Base-by-base conservation (phyloP, 1,140 invertebrate species). In the Glossosoma conforme region DNA sequence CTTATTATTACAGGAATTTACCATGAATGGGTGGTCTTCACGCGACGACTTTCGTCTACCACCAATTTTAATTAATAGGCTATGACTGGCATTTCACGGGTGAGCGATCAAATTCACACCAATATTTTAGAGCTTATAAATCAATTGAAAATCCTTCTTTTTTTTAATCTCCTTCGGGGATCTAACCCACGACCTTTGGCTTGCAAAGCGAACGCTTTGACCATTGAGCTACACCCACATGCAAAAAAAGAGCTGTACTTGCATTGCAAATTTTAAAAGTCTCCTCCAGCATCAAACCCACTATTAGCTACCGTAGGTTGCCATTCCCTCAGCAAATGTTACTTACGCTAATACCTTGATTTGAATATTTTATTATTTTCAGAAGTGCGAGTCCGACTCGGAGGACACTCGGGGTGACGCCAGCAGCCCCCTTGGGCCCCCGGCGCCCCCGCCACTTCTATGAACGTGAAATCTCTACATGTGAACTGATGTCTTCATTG, bases 341-440 rank as follows among this genome's bases (percentile, higher is more conserved):
- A n/a, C n/a, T n/a, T n/a, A n/a, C 10, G 3, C 5, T 18, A 13
- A 4, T 30, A 11, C 9, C 8, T 15, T 44, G 13, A 4, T 45
- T 3, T 15, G 5, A 8, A 13, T 44, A 33, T 36, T 32, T 36
- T 19, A 14, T 24, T 19, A 17, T 52, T 50, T 58, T 10, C 22
- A 58, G 55, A 58, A 58, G 46, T 45, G 50, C 15, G 55, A 58
- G 36, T 58, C 55, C 5, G 55, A 58, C 36, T 58, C 55, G 0
- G 55, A 58, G 11, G 51, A 58, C 33, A 47, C 45, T 2, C 13
- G 35, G 14, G 15, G 19, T n/a, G 44, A 47, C 0, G 6, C 24
- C 0, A 22, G 11, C 32, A n/a, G 32, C n/a, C 3, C 11, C 32
- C 32, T n/a, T n/a, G n/a, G n/a, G n/a, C n/a, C n/a, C n/a, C n/a